Conservation (phyloP, 2,113 vertebrate species). For the Enhydra lutris region DNA sequence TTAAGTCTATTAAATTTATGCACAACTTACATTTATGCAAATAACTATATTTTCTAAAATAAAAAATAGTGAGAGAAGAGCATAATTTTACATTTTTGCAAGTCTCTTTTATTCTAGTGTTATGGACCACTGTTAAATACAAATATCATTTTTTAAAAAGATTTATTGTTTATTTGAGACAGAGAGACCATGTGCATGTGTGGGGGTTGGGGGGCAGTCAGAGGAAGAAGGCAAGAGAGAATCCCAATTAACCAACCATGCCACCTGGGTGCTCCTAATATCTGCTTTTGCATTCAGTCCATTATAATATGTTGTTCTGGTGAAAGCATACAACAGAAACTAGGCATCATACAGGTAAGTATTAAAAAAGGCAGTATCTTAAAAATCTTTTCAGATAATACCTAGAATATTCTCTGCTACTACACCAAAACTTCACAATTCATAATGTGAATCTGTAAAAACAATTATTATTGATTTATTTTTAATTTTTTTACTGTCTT, state of each 20-base stretch:
- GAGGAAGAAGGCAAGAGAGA: neutral
- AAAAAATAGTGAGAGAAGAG: neutral
- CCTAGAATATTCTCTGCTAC: neutral
- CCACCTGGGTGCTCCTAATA: neutral
- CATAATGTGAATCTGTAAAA: neutral
- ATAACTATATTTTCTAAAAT: neutral
- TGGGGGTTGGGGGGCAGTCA: neutral
- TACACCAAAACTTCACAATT: neutral
- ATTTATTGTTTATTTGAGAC: neutral
- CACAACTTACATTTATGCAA: neutral
- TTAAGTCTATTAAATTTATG: neutral
- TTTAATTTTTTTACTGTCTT: neutral
- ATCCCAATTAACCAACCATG: neutral
- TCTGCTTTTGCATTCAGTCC: neutral
- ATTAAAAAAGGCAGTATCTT: neutral
- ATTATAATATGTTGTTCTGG: neutral
- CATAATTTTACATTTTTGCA: neutral
- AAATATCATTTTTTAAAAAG: neutral
- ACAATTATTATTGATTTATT: neutral
- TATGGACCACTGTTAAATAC: neutral
- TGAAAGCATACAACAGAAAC: neutral
- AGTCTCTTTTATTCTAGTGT: neutral
- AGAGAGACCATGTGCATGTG: neutral
- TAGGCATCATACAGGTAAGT: neutral
- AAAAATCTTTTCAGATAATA: neutral